These are phyloP conservation scores for Terrapene triunguis DNA, from an alignment of 2,113 vertebrate species.

Conservation along the genomic window DNA sequence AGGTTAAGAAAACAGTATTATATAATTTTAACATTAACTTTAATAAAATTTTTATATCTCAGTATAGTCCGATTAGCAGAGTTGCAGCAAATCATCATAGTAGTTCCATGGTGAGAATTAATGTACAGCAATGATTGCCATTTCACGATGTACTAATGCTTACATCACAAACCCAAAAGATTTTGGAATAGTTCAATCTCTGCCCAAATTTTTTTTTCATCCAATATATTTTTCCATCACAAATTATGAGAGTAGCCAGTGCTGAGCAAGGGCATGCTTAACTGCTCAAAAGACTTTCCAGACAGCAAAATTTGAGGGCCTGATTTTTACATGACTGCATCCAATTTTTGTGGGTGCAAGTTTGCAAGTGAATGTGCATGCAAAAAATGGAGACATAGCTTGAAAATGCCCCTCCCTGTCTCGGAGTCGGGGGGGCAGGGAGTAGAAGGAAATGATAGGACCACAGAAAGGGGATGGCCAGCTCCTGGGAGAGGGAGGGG, in stretches of 20 bases:
- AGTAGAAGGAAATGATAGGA: not conserved
- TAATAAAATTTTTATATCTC: no score
- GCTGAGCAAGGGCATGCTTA: not conserved
- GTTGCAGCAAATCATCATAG: not conserved
- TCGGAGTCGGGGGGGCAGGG: not conserved
- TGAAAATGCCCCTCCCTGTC: not conserved
- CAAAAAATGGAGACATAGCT: not conserved
- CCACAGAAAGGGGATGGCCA: not conserved
- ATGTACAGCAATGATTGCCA: not conserved
- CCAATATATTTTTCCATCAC: not conserved
- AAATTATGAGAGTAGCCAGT: not conserved
- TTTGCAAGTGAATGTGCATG: not conserved
- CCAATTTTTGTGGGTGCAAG: not conserved
- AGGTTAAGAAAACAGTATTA: no score
- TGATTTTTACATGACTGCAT: not conserved
- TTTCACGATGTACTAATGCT: not conserved
- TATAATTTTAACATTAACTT: no score
- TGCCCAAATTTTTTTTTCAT: not conserved
- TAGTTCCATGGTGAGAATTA: not conserved
- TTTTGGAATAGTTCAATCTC: not conserved
- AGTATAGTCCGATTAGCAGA: not conserved
- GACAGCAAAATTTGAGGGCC: no score
- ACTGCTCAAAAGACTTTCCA: not conserved
- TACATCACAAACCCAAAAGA: not conserved
- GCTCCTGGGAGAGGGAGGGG: not conserved